Evolutionary conservation across 2,888 invertebrate genomes (phyloP).

Genomic region (Anarsia innoxiella): DNA sequence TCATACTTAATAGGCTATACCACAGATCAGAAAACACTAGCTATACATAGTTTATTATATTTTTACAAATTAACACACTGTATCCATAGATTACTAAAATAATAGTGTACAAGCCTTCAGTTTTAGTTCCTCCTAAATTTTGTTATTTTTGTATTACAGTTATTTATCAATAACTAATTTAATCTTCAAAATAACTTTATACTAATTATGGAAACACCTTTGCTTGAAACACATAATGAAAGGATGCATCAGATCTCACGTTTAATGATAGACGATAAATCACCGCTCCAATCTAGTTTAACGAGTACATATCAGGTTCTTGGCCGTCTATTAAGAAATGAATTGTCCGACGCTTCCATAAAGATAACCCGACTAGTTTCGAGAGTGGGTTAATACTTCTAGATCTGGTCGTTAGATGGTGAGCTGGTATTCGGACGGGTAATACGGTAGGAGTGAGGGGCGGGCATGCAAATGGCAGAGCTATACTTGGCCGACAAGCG

Average conservation of each 20-base stretch:
- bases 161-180: no score
- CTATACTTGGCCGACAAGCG: constrained; percentile 65
- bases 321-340: constrained; percentile 43
- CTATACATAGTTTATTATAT: no score
- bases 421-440: constrained; percentile 42
- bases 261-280: constrained; percentile 17
- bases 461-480: constrained; percentile 71
- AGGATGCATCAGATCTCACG: constrained; percentile 4
- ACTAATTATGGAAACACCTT: neutral
- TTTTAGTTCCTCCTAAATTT: no score
- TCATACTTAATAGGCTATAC: no score
- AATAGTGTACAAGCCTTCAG: no score
- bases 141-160: no score
- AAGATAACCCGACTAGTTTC: constrained; percentile 29
- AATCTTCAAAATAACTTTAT: no score
- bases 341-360: constrained; percentile 36
- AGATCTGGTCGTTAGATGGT: constrained; percentile 15
- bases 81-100: no score
- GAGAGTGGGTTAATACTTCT: constrained; percentile 23
- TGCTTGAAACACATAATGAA: constrained; percentile 1
- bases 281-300: constrained; percentile 35
- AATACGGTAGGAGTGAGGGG: constrained; percentile 62
- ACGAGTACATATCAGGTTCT: constrained; percentile 30
- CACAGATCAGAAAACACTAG: no score
- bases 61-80: no score